Evolutionary conservation across 1,140 invertebrate species (phyloP).

Genomic region (Rhopalosiphum padi): DNA sequence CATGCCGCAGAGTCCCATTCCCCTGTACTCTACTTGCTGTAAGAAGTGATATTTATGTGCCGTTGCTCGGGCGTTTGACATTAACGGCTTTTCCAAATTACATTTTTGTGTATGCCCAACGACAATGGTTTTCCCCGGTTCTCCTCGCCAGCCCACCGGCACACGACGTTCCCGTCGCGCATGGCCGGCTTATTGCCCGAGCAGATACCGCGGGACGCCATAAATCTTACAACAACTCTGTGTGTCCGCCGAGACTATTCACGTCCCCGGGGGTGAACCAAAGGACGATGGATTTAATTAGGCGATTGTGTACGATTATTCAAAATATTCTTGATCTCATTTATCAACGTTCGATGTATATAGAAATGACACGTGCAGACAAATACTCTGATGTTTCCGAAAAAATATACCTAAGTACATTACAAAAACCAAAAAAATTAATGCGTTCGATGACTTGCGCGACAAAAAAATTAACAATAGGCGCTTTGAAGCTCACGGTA

Average conservation of each 20-base stretch:
- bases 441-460: neutral
- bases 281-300: neutral
- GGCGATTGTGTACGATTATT: neutral
- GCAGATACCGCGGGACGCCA: neutral
- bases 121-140: conserved; percentile 1
- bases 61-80: conserved; percentile 28
- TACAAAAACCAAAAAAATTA: neutral
- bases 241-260: neutral
- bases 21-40: neutral
- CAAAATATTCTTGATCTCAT: neutral
- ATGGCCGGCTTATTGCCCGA: neutral
- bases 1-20: neutral
- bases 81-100: conserved; percentile 54
- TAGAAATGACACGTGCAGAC: neutral
- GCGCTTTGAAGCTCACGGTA: neutral
- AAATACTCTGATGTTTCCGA: neutral
- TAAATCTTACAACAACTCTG: conserved; percentile 32
- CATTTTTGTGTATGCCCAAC: conserved; percentile 51
- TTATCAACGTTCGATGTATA: neutral
- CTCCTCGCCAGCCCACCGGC: neutral
- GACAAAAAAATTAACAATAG: neutral
- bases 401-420: neutral
- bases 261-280: neutral
- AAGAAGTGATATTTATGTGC: conserved; percentile 47
- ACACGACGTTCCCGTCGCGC: neutral